Conservation (phyloP, 2,888 invertebrate species). For the Drosophila atroscutellata region DNA sequence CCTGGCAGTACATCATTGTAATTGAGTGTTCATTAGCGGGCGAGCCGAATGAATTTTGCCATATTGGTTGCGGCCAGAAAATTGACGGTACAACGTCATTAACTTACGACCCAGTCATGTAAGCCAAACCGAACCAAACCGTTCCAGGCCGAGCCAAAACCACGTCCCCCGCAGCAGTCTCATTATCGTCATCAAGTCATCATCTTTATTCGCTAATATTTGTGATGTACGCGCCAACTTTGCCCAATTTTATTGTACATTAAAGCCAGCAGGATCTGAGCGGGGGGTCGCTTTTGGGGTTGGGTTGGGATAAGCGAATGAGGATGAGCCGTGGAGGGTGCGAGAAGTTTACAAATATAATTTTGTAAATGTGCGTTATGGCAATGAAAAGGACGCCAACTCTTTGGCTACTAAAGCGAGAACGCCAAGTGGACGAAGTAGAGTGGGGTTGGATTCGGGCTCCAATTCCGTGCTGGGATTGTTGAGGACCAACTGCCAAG, state of each 20-base stretch:
- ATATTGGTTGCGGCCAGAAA: slow-evolving; percentile 68
- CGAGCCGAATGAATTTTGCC: slow-evolving; percentile 68
- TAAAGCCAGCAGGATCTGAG: slow-evolving; percentile 55
- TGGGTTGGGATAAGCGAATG: background rate
- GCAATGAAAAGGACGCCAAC: slow-evolving; percentile 71
- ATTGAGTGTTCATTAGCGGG: slow-evolving; percentile 80
- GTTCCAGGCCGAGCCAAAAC: background rate
- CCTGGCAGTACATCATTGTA: slow-evolving; percentile 73
- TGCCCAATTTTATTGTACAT: slow-evolving; percentile 74
- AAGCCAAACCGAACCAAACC: slow-evolving; percentile 4
- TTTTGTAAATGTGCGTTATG: slow-evolving; percentile 79
- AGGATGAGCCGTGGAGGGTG: slow-evolving; percentile 23
- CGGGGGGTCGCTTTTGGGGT: background rate
- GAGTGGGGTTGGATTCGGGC: slow-evolving; percentile 2
- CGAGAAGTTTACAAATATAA: slow-evolving; percentile 76
- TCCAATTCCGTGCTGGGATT: slow-evolving; percentile 12
- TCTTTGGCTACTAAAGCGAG: slow-evolving; percentile 51
- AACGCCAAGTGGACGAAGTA: slow-evolving; percentile 33
- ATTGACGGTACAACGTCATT: slow-evolving; percentile 64
- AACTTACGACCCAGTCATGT: slow-evolving; percentile 57
- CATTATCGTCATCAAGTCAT: slow-evolving; percentile 76
- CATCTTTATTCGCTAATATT: slow-evolving; percentile 79
- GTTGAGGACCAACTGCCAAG: slow-evolving; percentile 53
- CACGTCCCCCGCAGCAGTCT: slow-evolving; percentile 30
- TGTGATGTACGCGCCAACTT: slow-evolving; percentile 76